phyloP scores from a whole-genome alignment of 64 coral and sea anemone genomes.

The Orbicella faveolata region DNA sequence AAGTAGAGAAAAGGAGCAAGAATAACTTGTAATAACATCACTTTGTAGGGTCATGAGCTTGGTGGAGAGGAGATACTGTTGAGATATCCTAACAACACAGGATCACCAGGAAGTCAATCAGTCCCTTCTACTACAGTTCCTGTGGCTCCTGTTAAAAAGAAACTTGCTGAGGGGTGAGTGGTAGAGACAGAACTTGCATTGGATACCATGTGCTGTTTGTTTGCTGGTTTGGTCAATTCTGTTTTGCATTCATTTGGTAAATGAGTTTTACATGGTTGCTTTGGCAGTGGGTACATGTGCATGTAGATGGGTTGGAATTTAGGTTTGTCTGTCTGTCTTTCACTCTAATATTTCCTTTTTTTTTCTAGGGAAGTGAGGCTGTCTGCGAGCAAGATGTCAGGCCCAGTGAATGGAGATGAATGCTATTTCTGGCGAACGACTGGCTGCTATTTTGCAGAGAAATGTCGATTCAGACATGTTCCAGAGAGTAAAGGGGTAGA shows the following conservation, averaged over 20 bases:
- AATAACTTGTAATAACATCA: background rate
- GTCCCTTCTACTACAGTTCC: background rate
- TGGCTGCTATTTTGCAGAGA: constrained; percentile 86
- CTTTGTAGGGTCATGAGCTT: constrained; percentile 67
- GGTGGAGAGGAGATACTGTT: constrained; percentile 78
- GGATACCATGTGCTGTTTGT: background rate
- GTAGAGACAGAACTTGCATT: background rate
- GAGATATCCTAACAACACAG: constrained; percentile 86
- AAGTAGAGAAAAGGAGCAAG: background rate
- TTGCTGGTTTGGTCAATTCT: background rate
- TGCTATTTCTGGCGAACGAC: constrained; percentile 99
- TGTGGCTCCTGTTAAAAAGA: constrained; percentile 7
- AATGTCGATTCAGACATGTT: constrained; percentile 78
- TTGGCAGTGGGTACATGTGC: too few species aligned
- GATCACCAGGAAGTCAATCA: constrained; percentile 58
- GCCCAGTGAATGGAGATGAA: constrained; percentile 96
- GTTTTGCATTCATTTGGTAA: too few species aligned
- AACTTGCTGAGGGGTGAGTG: constrained; percentile 36
- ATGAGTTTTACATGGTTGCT: too few species aligned
- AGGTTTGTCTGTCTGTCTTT: background rate
- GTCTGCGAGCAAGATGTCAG: constrained; percentile 53
- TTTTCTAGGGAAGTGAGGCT: background rate
- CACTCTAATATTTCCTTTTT: too few species aligned
- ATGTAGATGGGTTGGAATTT: too few species aligned
- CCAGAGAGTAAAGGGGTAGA: constrained; percentile 80